Evolutionary conservation across 2,113 vertebrate species (phyloP).

Genomic region (Mobula hypostoma): DNA sequence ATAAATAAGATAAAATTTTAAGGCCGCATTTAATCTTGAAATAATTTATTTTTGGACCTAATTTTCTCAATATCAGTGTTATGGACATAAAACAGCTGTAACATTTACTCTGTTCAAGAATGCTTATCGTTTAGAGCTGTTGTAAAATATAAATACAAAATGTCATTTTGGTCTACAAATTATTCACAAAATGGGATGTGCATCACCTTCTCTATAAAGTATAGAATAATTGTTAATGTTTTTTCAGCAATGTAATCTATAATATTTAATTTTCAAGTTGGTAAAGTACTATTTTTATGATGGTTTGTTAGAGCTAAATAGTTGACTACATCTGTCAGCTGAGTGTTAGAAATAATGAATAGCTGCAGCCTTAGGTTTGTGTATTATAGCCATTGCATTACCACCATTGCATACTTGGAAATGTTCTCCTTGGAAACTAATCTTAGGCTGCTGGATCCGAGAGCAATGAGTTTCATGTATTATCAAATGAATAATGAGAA

Average conservation of each 20-base stretch:
- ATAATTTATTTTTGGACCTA: neutral
- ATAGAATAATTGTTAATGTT: neutral
- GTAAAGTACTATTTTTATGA: neutral
- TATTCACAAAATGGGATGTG: neutral
- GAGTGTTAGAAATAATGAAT: neutral
- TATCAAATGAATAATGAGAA: neutral
- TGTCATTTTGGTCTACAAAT: neutral
- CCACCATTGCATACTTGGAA: neutral
- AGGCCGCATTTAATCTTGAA: neutral
- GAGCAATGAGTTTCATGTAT: neutral
- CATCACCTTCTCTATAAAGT: neutral
- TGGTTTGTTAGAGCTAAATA: neutral
- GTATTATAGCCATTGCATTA: neutral
- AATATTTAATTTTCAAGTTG: neutral
- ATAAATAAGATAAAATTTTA: neutral
- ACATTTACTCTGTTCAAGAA: neutral
- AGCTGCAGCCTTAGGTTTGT: neutral
- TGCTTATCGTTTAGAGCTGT: neutral
- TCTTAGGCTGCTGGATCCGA: neutral
- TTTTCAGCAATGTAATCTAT: neutral
- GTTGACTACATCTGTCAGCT: neutral
- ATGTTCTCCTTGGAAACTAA: neutral
- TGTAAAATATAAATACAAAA: neutral
- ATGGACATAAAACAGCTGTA: neutral
- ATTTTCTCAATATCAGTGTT: neutral